Evolutionary conservation across 2,888 invertebrate genomes (phyloP).

Genomic region (Desoria tigrina): DNA sequence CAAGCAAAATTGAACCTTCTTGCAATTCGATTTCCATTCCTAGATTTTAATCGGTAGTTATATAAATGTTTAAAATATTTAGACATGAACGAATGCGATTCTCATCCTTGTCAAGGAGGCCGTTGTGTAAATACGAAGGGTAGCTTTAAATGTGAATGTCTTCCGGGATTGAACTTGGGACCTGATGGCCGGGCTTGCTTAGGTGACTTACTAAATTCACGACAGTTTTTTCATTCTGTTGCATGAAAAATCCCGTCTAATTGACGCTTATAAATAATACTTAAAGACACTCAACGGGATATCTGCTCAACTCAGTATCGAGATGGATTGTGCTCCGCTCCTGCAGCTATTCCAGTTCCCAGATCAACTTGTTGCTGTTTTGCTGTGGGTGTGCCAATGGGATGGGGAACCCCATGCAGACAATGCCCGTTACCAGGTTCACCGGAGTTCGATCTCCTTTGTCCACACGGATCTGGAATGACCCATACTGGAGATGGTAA

Average conservation of each 20-base stretch:
- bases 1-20: no score
- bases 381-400: constrained; percentile 68
- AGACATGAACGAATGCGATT: constrained; percentile 71
- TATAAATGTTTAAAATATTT: constrained; percentile 39
- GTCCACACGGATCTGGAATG: constrained; percentile 75
- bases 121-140: constrained; percentile 70
- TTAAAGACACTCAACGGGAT: constrained; percentile 80
- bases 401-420: constrained; percentile 77
- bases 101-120: constrained; percentile 68
- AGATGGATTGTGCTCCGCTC: constrained; percentile 75
- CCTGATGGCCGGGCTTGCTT: constrained; percentile 77
- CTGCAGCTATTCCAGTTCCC: constrained; percentile 74
- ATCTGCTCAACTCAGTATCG: constrained; percentile 77
- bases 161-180: constrained; percentile 68
- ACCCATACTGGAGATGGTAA: constrained; percentile 75
- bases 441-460: constrained; percentile 70
- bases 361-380: constrained; percentile 85
- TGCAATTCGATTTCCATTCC: background rate
- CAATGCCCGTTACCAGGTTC: constrained; percentile 72
- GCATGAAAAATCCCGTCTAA: background rate
- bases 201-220: constrained; percentile 59
- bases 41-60: no score
- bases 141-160: constrained; percentile 71
- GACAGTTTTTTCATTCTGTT: no score
- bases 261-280: no score